Percentiles rank a stretch among this genome's conserved stretches.
Conservation (phyloP, 1,140 invertebrate species). For the Ruditapes philippinarum region DNA sequence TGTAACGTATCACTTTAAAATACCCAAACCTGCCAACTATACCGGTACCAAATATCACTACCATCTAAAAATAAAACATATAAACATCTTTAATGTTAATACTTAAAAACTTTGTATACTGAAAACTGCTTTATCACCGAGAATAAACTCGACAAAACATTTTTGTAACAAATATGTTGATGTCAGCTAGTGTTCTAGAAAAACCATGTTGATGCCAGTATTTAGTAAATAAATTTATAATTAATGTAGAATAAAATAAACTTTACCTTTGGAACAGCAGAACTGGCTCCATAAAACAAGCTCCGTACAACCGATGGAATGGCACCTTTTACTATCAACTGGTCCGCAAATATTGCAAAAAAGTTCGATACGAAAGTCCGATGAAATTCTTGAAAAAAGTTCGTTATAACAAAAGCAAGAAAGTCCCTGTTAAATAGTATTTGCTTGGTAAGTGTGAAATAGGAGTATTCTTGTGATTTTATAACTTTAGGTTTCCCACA, state of each 20-base stretch:
- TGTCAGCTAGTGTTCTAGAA: too few relatives aligned
- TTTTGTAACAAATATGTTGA: too few relatives aligned
- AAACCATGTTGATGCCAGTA: too few relatives aligned
- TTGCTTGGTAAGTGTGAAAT: slow-evolving; percentile 71
- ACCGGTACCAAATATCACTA: slow-evolving; percentile 77
- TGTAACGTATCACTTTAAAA: slow-evolving; percentile 78
- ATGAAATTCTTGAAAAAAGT: slow-evolving; percentile 81
- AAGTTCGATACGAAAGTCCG: slow-evolving; percentile 75
- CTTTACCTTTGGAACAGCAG: neutral
- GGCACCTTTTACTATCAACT: slow-evolving; percentile 68
- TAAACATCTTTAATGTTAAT: too few relatives aligned
- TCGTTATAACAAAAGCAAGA: slow-evolving; percentile 77
- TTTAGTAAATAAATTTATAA: too few relatives aligned
- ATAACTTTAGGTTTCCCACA: neutral
- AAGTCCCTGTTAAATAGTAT: slow-evolving; percentile 77
- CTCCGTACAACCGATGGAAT: slow-evolving; percentile 67
- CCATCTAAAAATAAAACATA: too few relatives aligned
- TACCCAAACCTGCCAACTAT: slow-evolving; percentile 77
- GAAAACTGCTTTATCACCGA: too few relatives aligned
- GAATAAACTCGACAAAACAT: too few relatives aligned
- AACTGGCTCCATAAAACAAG: slow-evolving; percentile 74
- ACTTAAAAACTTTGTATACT: too few relatives aligned
- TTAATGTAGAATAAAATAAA: neutral
- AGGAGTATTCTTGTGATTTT: slow-evolving; percentile 63
- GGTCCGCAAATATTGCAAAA: slow-evolving; percentile 76